Conservation (phyloP, 1,140 invertebrate species). For the Streblospio benedicti region DNA sequence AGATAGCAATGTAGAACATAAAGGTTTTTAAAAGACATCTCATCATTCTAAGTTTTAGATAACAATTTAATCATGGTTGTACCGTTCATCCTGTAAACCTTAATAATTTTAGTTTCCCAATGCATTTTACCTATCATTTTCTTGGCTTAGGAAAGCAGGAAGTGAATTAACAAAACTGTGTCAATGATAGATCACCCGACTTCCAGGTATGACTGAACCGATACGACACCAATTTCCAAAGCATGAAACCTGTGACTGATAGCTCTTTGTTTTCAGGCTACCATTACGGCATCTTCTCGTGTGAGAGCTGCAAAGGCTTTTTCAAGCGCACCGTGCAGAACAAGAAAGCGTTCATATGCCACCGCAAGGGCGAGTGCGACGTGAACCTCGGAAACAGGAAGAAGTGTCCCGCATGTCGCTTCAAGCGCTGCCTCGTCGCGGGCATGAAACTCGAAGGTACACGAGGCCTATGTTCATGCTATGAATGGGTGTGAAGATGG, state of each 20-base stretch:
- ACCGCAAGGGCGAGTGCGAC: constrained; percentile 79
- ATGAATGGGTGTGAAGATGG: no score
- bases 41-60: background rate
- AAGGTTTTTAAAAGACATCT: background rate
- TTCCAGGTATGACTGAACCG: no score
- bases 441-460: constrained; percentile 95
- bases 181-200: no score
- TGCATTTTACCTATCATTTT: no score
- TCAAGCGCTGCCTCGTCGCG: constrained; percentile 87
- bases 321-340: constrained; percentile 98
- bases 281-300: constrained; percentile 72
- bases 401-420: constrained; percentile 93
- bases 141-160: no score
- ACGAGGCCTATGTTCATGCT: no score
- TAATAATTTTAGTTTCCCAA: background rate
- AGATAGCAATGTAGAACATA: background rate
- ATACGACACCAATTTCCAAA: no score
- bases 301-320: constrained; percentile 94
- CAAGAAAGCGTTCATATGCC: constrained; percentile 89
- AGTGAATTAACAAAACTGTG: no score
- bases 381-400: constrained; percentile 84
- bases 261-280: constrained; percentile 35
- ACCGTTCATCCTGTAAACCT: background rate
- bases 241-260: no score
- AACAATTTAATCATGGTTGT: background rate